Conservation (phyloP, 2,888 invertebrate genomes). For the Cetonia aurata region DNA sequence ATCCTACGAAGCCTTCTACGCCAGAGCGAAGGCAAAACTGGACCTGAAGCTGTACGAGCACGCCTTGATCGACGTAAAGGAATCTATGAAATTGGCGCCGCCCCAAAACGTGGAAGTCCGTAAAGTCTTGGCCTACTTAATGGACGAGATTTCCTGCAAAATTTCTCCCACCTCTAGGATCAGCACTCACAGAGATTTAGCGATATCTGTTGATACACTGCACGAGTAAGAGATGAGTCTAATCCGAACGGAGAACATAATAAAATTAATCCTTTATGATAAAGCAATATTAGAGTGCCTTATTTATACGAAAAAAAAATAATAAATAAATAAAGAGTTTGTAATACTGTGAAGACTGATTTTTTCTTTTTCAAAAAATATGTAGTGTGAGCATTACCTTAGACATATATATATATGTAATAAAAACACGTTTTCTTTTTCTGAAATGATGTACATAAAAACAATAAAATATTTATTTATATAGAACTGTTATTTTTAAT, state of each 20-base stretch:
- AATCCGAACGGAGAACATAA: neutral
- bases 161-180: slow-evolving; percentile 60
- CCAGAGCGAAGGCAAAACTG: slow-evolving; percentile 87
- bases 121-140: slow-evolving; percentile 78
- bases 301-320: neutral
- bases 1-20: slow-evolving; percentile 94
- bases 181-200: slow-evolving; percentile 59
- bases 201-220: slow-evolving; percentile 64
- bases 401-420: slow-evolving; percentile 9
- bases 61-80: slow-evolving; percentile 85
- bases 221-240: slow-evolving; percentile 58
- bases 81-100: slow-evolving; percentile 82
- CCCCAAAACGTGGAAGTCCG: slow-evolving; percentile 79
- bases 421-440: too few species aligned
- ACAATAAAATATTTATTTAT: slow-evolving; percentile 32
- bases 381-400: neutral
- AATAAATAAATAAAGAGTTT: too few species aligned
- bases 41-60: slow-evolving; percentile 80
- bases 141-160: slow-evolving; percentile 78
- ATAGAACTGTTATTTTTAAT: slow-evolving; percentile 32
- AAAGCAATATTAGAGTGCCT: slow-evolving; percentile 10
- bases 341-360: slow-evolving; percentile 23
- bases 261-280: neutral
- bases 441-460: too few species aligned
- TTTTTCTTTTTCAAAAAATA: slow-evolving; percentile 2